Evolutionary conservation across 2,888 invertebrate species (phyloP).

Genomic region (Apomyelois bistriatella): DNA sequence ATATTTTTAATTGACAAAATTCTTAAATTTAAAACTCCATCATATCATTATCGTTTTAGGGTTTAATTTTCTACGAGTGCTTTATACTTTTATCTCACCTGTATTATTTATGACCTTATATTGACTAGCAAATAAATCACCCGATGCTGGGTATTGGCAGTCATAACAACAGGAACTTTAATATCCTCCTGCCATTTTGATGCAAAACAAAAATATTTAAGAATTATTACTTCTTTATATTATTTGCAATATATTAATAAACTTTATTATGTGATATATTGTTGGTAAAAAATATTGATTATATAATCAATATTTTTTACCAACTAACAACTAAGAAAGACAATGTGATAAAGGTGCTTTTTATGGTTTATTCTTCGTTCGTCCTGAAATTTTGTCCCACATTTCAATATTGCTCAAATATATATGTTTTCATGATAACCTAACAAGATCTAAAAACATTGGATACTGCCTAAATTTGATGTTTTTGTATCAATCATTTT

Average conservation of each 20-base stretch:
- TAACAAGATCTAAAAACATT: too few species aligned
- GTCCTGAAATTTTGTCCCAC: too few species aligned
- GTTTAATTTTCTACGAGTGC: not conserved
- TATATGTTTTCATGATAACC: too few species aligned
- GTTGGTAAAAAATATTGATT: too few species aligned
- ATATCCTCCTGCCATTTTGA: conserved; percentile 14
- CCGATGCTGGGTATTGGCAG: conserved; percentile 4
- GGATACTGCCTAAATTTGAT: too few species aligned
- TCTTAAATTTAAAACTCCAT: not conserved
- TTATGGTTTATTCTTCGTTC: too few species aligned
- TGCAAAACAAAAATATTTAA: not conserved
- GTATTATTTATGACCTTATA: conserved; percentile 13
- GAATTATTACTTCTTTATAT: not conserved
- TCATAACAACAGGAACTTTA: conserved; percentile 16
- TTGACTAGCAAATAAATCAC: conserved; percentile 13
- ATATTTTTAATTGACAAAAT: not conserved
- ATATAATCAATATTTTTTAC: too few species aligned
- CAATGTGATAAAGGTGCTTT: too few species aligned
- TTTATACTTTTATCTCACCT: conserved; percentile 9
- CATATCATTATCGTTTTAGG: not conserved
- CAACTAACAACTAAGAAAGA: too few species aligned
- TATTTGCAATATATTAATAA: not conserved
- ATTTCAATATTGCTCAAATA: too few species aligned
- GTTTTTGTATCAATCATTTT: too few species aligned
- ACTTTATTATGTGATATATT: too few species aligned